Evolutionary conservation across 1,140 invertebrate species (phyloP).

Genomic region (Drosophila murphyi): DNA sequence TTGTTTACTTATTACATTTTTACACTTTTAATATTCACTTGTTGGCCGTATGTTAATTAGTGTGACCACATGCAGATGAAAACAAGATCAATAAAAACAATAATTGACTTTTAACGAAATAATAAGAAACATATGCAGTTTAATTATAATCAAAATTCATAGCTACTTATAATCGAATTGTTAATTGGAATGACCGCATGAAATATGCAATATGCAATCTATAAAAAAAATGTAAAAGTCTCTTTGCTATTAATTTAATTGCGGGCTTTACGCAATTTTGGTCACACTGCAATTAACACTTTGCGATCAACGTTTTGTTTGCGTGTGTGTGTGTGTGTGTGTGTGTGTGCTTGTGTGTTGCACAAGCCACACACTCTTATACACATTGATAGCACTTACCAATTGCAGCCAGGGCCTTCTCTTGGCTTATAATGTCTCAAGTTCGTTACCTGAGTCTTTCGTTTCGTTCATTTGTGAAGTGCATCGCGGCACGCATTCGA

Average conservation of each 20-base stretch:
- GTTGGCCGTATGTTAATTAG: slow-evolving; percentile 45
- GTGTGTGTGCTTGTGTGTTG: slow-evolving; percentile 43
- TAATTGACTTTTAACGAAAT: neutral
- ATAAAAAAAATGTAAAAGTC: slow-evolving; percentile 29
- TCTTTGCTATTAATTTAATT: neutral
- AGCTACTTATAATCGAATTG: slow-evolving; percentile 27
- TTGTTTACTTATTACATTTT: slow-evolving; percentile 67
- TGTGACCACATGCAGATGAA: slow-evolving; percentile 39
- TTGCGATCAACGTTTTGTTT: neutral
- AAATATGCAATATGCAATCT: neutral
- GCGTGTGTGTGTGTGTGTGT: slow-evolving; percentile 10
- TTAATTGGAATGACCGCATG: slow-evolving; percentile 33
- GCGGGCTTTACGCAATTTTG: slow-evolving; percentile 37
- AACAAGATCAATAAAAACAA: neutral
- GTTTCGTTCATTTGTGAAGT: slow-evolving; percentile 53
- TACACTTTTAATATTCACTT: slow-evolving; percentile 37
- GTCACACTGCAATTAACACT: slow-evolving; percentile 55
- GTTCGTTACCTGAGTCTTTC: slow-evolving; percentile 60
- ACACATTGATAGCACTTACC: slow-evolving; percentile 24
- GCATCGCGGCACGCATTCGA: slow-evolving; percentile 57
- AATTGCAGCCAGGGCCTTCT: slow-evolving; percentile 44
- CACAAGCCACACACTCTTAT: slow-evolving; percentile 39
- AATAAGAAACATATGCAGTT: slow-evolving; percentile 12
- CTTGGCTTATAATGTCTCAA: slow-evolving; percentile 32
- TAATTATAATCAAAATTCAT: slow-evolving; percentile 4